Evolutionary conservation across 2,113 vertebrate species (phyloP), one percentile per base, ranked within the genome.

Genomic region (Camelus bactrianus): DNA sequence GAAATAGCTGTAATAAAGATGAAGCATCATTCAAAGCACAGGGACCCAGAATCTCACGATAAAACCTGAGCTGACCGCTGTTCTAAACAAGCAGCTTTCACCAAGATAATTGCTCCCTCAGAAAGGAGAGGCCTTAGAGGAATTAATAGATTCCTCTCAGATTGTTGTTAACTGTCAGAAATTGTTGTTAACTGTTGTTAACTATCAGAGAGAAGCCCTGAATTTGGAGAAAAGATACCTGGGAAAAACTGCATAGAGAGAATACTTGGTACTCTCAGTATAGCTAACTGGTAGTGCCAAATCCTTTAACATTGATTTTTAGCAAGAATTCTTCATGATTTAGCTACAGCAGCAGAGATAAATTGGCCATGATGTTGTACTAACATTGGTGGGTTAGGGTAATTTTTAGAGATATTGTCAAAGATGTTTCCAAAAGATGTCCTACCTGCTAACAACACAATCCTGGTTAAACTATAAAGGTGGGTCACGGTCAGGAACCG

Each of bases 181-280:
- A 76, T 89, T 50, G 50, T 56, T 83, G 15, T 86, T 91, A 22
- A 54, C 85, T 62, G 38, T 70, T 92, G 24, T 92, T 93, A 35
- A 48, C 76, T 20, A n/a, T 88, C 76, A 77, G 77, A 92, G 54
- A 88, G 79, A 88, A 91, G 20, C n/a, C 17, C 54, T 48, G 94
- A 70, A 72, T 81, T 94, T 80, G 80, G 67, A 64, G 94, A 88
- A 96, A 95, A 91, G 17, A 75, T 73, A 83, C 17, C 93, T 92
- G 42, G 75, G 64, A 72, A 94, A 83, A 24, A 38, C 65, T 95
- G 22, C 58, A 79, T 86, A 77, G 80, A 93, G 76, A 87, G 60
- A 93, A 50, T 67, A 81, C 89, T 72, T 96, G 73, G 5, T 19
- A 54, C 17, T 75, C 79, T 81, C 38, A 42, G 8, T 35, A 85